phyloP scores from a whole-genome alignment of 1,140 invertebrate genomes.

The Drosophila subpulchrella region DNA sequence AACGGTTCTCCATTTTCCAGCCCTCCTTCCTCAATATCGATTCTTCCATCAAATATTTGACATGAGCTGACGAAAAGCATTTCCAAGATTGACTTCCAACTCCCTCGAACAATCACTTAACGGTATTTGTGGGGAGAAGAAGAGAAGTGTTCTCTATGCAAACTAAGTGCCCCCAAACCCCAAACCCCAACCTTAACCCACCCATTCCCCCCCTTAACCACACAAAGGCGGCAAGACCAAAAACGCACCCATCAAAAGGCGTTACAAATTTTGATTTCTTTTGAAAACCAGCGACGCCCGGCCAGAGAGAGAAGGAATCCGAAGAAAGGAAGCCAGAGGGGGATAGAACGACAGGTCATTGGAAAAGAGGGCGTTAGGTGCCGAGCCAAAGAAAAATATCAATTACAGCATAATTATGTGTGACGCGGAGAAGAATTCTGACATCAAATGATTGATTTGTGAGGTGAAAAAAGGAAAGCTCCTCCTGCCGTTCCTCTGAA shows the following conservation, averaged over 20 bases:
- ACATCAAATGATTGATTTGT: conserved; percentile 79
- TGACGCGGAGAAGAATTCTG: conserved; percentile 68
- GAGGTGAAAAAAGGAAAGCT: conserved; percentile 51
- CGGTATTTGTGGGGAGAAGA: conserved; percentile 46
- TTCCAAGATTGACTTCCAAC: conserved; percentile 40
- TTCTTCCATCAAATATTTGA: conserved; percentile 49
- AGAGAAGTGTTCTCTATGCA: conserved; percentile 69
- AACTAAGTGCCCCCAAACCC: conserved; percentile 64
- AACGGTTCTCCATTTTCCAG: conserved; percentile 35
- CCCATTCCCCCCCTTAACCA: conserved; percentile 14
- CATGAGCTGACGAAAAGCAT: conserved; percentile 45
- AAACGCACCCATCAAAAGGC: conserved; percentile 78
- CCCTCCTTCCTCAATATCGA: conserved; percentile 19
- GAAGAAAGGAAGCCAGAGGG: conserved; percentile 17
- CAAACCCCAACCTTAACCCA: conserved; percentile 15
- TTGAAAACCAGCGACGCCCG: conserved; percentile 73
- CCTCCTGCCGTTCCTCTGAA: conserved; percentile 26
- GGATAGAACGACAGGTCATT: background rate
- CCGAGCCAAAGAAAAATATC: conserved; percentile 63
- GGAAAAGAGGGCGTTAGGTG: conserved; percentile 4
- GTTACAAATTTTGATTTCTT: conserved; percentile 82
- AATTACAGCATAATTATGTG: conserved; percentile 82
- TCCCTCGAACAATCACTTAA: conserved; percentile 58
- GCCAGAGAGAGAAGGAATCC: conserved; percentile 22
- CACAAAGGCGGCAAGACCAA: conserved; percentile 36